phyloP scores from a whole-genome alignment of 2,113 vertebrate genomes.

The Mionectes macconnelli region DNA sequence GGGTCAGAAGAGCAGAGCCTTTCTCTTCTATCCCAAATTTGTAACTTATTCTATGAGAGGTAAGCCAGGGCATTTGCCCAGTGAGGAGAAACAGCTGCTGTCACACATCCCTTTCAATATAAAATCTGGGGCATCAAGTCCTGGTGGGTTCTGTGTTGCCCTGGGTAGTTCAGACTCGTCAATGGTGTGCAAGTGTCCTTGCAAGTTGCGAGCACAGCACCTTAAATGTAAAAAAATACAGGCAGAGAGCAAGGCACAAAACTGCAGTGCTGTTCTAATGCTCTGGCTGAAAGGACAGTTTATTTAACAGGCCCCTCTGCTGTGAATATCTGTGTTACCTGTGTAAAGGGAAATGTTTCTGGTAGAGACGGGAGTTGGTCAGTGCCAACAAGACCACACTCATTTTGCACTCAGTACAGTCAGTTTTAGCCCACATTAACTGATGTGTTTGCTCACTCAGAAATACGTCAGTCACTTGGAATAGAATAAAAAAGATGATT shows the following conservation, averaged over 20 bases:
- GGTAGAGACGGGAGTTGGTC: neutral
- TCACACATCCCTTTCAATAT: neutral
- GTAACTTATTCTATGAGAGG: fast-evolving
- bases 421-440: neutral
- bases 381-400: neutral
- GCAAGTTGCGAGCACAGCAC: neutral
- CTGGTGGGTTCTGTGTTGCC: fast-evolving
- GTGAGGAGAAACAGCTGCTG: neutral
- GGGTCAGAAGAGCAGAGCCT: neutral
- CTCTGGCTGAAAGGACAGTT: neutral
- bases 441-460: neutral
- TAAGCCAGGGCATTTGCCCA: neutral
- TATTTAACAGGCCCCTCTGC: neutral
- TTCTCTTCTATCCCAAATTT: neutral
- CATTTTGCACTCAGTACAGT: neutral
- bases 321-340: neutral
- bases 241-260: neutral
- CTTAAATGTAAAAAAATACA: neutral
- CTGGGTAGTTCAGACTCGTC: neutral
- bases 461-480: neutral
- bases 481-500: neutral
- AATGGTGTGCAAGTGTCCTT: neutral
- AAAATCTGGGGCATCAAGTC: neutral
- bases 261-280: neutral
- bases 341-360: neutral